These are phyloP conservation scores for Glossosoma conforme DNA, from an alignment of 1,140 invertebrate species.

Conservation along the genomic window DNA sequence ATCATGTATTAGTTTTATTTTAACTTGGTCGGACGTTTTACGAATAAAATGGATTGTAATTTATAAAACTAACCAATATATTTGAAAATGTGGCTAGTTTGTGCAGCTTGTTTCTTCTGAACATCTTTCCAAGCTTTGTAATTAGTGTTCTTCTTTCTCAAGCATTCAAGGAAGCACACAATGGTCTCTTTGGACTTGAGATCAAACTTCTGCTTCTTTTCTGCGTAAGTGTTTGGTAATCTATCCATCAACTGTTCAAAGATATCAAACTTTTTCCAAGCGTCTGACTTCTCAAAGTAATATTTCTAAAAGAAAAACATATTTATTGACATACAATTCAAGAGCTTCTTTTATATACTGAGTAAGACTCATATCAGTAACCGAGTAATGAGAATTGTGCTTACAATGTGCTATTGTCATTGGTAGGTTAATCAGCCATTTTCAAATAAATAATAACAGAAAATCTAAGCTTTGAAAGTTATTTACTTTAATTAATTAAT, in stretches of 20 bases:
- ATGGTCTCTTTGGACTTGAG: constrained; percentile 22
- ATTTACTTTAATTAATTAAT: no score
- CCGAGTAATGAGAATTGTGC: no score
- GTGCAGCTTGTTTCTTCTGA: constrained; percentile 12
- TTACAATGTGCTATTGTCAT: no score
- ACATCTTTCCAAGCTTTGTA: constrained; percentile 16
- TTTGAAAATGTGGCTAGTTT: constrained; percentile 19
- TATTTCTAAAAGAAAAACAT: constrained; percentile 14
- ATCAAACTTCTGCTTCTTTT: constrained; percentile 21
- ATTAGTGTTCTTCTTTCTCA: constrained; percentile 19
- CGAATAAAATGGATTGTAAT: no score
- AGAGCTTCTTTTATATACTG: no score
- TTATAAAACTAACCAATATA: constrained; percentile 16
- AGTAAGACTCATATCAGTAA: no score
- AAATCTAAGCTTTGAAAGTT: no score
- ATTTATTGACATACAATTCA: no score
- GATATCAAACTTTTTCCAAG: constrained; percentile 23
- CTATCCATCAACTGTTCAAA: constrained; percentile 20
- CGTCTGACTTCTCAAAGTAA: constrained; percentile 23
- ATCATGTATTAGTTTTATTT: no score
- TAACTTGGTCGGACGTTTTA: no score
- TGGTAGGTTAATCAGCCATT: no score
- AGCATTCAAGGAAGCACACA: constrained; percentile 13
- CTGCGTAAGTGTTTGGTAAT: constrained; percentile 20
- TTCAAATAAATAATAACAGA: no score